Conservation (phyloP, 2,888 invertebrate genomes). For the Megalurothrips usitatus region DNA sequence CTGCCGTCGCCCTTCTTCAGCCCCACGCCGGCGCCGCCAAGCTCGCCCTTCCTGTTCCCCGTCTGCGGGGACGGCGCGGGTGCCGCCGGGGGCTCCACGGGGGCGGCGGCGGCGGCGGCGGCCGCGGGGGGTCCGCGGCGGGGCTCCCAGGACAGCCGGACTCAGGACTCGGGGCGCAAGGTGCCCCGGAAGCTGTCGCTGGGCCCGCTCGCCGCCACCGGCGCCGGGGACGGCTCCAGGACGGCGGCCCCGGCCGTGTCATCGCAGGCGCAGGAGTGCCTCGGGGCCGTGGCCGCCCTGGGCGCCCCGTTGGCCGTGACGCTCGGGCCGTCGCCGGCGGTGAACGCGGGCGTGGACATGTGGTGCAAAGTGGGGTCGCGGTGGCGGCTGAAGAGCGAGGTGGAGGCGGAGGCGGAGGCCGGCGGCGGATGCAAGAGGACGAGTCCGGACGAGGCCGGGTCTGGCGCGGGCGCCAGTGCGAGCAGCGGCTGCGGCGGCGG, state of each 20-base stretch:
- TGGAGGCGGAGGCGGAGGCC: not conserved
- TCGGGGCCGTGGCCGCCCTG: too few species aligned
- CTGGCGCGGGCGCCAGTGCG: not conserved
- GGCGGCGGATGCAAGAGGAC: not conserved
- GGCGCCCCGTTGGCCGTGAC: not conserved
- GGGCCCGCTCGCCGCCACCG: not conserved
- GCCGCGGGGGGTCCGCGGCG: not conserved
- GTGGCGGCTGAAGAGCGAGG: slow-evolving; percentile 21
- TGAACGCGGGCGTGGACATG: slow-evolving; percentile 3
- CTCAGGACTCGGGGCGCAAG: not conserved
- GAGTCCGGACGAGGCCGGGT: not conserved
- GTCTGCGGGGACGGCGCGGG: too few species aligned
- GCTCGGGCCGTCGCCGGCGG: not conserved
- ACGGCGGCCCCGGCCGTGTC: too few species aligned
- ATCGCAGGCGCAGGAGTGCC: not conserved
- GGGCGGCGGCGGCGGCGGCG: not conserved
- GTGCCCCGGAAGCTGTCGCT: not conserved
- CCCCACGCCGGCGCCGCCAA: slow-evolving; percentile 34
- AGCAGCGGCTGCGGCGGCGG: not conserved
- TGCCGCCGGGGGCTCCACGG: not conserved
- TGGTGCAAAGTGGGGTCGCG: slow-evolving; percentile 21
- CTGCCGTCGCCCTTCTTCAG: slow-evolving; percentile 62
- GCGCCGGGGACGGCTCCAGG: not conserved
- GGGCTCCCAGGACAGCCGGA: not conserved
- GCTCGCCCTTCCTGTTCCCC: slow-evolving; percentile 27